Conservation (phyloP, 2,113 vertebrate species). For the Mola mola region DNA sequence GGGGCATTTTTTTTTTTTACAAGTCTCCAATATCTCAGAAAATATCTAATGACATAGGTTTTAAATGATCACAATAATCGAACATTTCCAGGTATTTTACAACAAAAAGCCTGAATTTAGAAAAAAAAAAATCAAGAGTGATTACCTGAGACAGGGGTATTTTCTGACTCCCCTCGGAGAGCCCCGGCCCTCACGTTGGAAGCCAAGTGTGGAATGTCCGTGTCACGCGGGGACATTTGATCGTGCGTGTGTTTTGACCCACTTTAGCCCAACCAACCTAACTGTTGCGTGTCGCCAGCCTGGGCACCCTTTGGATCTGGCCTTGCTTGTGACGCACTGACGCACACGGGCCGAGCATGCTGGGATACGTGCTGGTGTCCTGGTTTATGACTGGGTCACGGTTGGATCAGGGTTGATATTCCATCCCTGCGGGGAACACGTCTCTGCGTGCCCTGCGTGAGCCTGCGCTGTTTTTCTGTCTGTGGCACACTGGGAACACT, state of each 20-base stretch:
- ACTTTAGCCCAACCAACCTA: constrained; percentile 42
- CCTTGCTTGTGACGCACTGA: constrained; percentile 28
- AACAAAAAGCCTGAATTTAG: too few relatives aligned
- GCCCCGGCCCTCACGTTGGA: not conserved
- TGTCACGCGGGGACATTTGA: constrained; percentile 32
- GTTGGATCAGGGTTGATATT: constrained; percentile 60
- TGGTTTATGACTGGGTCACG: constrained; percentile 64
- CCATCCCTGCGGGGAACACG: constrained; percentile 35
- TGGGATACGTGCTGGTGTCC: constrained; percentile 54
- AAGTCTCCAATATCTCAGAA: too few relatives aligned
- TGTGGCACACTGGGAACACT: constrained; percentile 13
- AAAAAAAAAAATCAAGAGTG: too few relatives aligned
- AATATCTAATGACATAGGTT: too few relatives aligned
- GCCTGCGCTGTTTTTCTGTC: not conserved
- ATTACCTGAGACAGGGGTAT: too few relatives aligned
- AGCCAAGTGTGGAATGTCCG: not conserved
- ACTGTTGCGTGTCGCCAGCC: constrained; percentile 47
- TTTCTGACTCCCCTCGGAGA: too few relatives aligned
- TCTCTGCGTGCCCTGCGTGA: constrained; percentile 21
- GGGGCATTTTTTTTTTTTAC: too few relatives aligned
- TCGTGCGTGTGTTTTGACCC: constrained; percentile 45
- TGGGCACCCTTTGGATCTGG: constrained; percentile 25
- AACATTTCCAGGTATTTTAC: too few relatives aligned
- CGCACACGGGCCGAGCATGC: constrained; percentile 30
- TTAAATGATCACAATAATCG: too few relatives aligned